Conservation (phyloP, 2,888 invertebrate species). For the Agrypnus murinus region DNA sequence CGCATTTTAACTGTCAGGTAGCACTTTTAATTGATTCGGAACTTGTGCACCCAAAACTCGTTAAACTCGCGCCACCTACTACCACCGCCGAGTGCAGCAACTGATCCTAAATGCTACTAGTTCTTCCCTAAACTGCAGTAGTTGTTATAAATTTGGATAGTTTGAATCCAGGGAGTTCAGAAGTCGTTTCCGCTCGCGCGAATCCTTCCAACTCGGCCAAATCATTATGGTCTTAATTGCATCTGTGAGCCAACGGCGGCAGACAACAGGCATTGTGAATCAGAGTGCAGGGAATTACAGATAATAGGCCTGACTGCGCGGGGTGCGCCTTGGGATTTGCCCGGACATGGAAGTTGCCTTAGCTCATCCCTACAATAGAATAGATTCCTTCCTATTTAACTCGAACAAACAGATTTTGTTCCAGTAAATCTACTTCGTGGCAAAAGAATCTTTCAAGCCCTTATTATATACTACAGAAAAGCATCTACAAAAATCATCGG, state of each 20-base stretch:
- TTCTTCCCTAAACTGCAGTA: conserved; percentile 28
- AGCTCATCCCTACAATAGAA: conserved; percentile 57
- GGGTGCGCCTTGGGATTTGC: conserved; percentile 60
- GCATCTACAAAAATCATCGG: conserved; percentile 32
- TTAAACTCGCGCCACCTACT: conserved; percentile 55
- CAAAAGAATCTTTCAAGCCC: conserved; percentile 49
- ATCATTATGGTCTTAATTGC: conserved; percentile 65
- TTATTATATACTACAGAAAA: conserved; percentile 42
- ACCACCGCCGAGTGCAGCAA: conserved; percentile 14
- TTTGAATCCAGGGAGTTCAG: conserved; percentile 34
- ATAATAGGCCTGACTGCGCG: conserved; percentile 62
- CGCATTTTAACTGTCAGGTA: conserved; percentile 58
- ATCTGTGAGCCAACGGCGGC: conserved; percentile 58
- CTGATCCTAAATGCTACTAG: background rate
- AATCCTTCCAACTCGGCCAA: conserved; percentile 54
- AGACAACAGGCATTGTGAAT: conserved; percentile 65
- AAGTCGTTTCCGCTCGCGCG: conserved; percentile 33
- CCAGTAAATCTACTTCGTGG: conserved; percentile 58
- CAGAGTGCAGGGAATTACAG: conserved; percentile 64
- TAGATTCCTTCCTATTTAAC: conserved; percentile 63
- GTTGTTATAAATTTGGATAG: conserved; percentile 42
- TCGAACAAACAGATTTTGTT: conserved; percentile 61
- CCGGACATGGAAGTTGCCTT: conserved; percentile 59
- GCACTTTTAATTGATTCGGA: conserved; percentile 59
- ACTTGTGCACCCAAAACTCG: conserved; percentile 52